These are phyloP conservation scores for Apis dorsata DNA, from an alignment of 1,140 invertebrate genomes.

Conservation along the genomic window DNA sequence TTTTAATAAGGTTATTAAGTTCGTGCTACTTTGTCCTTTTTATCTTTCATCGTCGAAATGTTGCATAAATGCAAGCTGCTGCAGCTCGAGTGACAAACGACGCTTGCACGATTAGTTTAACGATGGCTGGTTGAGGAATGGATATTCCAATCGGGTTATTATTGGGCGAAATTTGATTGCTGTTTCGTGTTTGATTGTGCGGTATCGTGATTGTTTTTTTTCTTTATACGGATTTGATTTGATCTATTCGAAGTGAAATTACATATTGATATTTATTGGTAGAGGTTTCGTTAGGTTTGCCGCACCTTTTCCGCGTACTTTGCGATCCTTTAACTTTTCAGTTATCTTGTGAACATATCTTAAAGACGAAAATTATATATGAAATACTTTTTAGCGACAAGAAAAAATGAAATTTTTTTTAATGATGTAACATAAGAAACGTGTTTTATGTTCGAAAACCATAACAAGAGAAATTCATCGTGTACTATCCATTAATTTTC, in stretches of 20 bases:
- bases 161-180: conserved; percentile 20
- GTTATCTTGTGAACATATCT: too few species aligned
- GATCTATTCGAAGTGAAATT: not conserved
- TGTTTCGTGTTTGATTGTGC: not conserved
- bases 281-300: not conserved
- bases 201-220: not conserved
- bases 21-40: conserved; percentile 29
- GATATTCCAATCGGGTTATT: not conserved
- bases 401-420: too few species aligned
- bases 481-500: not conserved
- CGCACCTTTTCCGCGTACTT: not conserved
- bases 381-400: too few species aligned
- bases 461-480: not conserved
- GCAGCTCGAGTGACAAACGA: conserved; percentile 33
- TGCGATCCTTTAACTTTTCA: too few species aligned
- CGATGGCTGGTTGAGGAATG: not conserved
- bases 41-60: conserved; percentile 51
- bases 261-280: not conserved
- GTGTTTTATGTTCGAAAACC: too few species aligned
- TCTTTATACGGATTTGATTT: not conserved
- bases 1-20: conserved; percentile 55
- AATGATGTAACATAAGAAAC: too few species aligned
- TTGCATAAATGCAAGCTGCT: conserved; percentile 26
- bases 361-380: too few species aligned
- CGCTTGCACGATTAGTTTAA: conserved; percentile 32